Conservation (phyloP, 1,140 invertebrate species). For the Tyrophagus putrescentiae region DNA sequence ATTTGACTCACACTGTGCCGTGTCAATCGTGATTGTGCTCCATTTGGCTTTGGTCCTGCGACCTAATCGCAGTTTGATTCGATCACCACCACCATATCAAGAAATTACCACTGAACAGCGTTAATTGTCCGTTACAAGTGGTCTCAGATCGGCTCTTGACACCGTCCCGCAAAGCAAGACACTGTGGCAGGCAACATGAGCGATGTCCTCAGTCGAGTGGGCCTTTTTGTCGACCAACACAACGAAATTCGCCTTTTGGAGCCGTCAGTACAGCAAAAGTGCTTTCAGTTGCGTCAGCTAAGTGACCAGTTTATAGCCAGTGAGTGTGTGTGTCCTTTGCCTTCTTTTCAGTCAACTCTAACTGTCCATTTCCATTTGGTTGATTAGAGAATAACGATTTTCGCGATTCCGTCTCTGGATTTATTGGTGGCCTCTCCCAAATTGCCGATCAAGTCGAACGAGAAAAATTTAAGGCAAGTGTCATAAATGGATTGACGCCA, state of each 20-base stretch:
- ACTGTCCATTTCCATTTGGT: background rate
- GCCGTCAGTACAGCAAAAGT: background rate
- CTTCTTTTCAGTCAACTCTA: background rate
- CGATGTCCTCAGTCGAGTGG: background rate
- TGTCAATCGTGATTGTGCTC: background rate
- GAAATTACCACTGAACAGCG: background rate
- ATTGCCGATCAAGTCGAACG: constrained; percentile 5
- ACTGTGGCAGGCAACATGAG: constrained; percentile 6
- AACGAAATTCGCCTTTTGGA: background rate
- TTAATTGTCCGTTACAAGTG: background rate
- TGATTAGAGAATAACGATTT: constrained; percentile 14
- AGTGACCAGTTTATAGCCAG: constrained; percentile 5
- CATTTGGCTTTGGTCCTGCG: background rate
- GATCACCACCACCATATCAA: background rate
- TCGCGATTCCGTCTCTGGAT: background rate
- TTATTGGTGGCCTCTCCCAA: background rate
- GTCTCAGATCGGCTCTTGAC: no score
- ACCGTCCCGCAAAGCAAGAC: background rate
- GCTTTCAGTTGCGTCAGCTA: background rate
- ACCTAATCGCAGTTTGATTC: constrained; percentile 1
- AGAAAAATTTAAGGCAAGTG: constrained; percentile 14
- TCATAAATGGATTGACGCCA: constrained; percentile 5
- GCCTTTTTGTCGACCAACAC: background rate
- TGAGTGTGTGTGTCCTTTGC: background rate
- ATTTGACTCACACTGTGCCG: background rate